Evolutionary conservation across 2,797 vertebrate genomes (phyloP), one percentile per base, ranked within the genome.

Genomic region (Cichlasoma orientale): DNA sequence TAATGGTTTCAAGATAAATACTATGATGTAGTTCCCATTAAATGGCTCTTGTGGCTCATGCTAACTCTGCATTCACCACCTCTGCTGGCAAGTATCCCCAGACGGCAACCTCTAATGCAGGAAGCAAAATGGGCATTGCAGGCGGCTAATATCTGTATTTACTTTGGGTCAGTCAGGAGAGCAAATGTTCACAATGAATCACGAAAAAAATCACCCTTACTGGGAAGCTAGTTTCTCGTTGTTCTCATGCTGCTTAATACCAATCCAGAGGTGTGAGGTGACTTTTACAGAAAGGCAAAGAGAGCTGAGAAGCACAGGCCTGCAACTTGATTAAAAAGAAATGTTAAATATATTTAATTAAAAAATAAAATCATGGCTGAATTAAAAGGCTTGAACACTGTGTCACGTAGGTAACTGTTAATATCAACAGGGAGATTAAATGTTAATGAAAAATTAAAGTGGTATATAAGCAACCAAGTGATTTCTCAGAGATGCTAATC

Each of bases 1-100:
- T 84, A 89, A 90, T 89, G 80, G 88, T 85, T 86, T 80, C 74
- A 80, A 80, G 90, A 90, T 89, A 84, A 93, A 92, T 82, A 90
- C 77, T 74, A 52, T 54, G 78, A 80, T 69, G 6, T 68, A n/a
- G 18, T 50, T 68, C 63, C 63, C 3, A 5, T 68, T 68, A 68
- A 68, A 68, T 68, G 11, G 63, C 63, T 68, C 44, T 5, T 82
- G 18, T 5, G 44, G 44, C 11, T 50, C 63, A n/a, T 50, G 63
- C 63, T 68, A 68, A 68, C 63, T 68, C 47, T 1, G 25, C 44
- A 68, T 25, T 29, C 29, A 50, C 23, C 63, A 68, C 18, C 63
- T 8, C 44, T 68, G 18, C 11, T 50, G 4, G 63, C 23, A 68
- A 4, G 25, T 50, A 8, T 68, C 23, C 41, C 41, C 18, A n/a